Evolutionary conservation across 2,888 invertebrate genomes (phyloP), one percentile per base, ranked within the genome.

Genomic region (Malthinus seriepunctatus): DNA sequence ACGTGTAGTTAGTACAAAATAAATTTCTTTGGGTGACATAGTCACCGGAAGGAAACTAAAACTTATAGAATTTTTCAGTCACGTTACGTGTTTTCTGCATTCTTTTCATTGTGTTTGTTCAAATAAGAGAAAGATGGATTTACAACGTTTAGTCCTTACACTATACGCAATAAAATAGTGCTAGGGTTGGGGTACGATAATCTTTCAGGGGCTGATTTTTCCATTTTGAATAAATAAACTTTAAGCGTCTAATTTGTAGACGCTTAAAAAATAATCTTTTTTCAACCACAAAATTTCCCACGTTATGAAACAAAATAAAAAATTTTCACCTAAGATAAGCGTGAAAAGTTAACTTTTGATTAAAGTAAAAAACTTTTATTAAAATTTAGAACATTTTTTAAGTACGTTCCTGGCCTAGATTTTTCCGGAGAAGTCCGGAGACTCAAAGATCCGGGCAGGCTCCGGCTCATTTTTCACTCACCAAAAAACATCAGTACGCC

Each of bases 391-490:
- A 62, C 57, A 66, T 65, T 66, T 69, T 71, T 70, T 67, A 62
- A 62, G 62, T 65, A 62, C 67, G 71, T 64, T 67, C 66, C 69
- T 68, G 69, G 67, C 65, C 69, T 69, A 69, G 66, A 70, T 68
- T 69, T 69, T 69, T 69, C 64, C 64, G 64, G 64, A 62, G 62
- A 52, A 57, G 62, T 62, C 64, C 64, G 64, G 64, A 62, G 64
- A 62, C 64, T 62, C 58, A 57, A 55, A 63, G 60, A 62, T 63
- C 65, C 65, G 67, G 70, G 65, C 66, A 65, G 68, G 66, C 66
- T 66, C 68, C 63, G 71, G 68, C 70, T 74, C 74, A 74, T 74
- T 74, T 74, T 74, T 74, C 74, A 74, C 70, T 68, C 67, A 66
- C 66, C 66, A 68, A 74, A 75, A 75, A 75, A 71, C 73, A 71